A percentile compares a stretch with the other conserved stretches of the same genome.
Evolutionary conservation across 2,113 vertebrate genomes (phyloP).

Genomic region (Coptodon rendalli): DNA sequence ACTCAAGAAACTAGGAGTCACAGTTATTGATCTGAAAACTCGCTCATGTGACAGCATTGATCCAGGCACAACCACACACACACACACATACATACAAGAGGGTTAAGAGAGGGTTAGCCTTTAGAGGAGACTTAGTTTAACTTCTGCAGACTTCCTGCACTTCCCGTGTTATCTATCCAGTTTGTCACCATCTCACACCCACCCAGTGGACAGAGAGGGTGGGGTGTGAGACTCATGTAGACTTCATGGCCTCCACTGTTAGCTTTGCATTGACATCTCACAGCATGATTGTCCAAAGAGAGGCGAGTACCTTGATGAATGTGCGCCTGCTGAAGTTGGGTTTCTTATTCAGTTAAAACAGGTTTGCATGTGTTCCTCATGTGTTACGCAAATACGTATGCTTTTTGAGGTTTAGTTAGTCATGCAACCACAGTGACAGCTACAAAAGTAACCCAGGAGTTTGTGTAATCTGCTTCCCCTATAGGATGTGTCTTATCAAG

Average conservation of each 20-base stretch:
- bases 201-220: slow-evolving; percentile 61
- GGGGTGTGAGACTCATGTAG: slow-evolving; percentile 38
- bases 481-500: neutral
- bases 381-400: rapidly evolving
- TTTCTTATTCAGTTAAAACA: neutral
- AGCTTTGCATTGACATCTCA: slow-evolving; percentile 52
- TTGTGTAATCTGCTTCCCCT: neutral
- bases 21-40: slow-evolving; percentile 55
- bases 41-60: slow-evolving; percentile 44
- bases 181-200: slow-evolving; percentile 36
- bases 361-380: neutral
- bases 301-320: slow-evolving; percentile 36
- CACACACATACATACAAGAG: neutral
- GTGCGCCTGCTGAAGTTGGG: neutral
- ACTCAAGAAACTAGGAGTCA: slow-evolving; percentile 21
- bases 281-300: slow-evolving; percentile 27
- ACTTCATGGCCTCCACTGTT: slow-evolving; percentile 46
- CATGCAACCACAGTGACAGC: neutral
- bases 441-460: neutral
- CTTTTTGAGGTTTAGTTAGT: neutral
- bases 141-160: slow-evolving; percentile 12
- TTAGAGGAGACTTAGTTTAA: neutral
- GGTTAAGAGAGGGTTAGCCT: neutral
- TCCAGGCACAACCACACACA: neutral
- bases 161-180: slow-evolving; percentile 36